Evolutionary conservation across 2,113 vertebrate species (phyloP), one percentile per base, ranked within the genome.

Genomic region (Lepidothrix coronata): DNA sequence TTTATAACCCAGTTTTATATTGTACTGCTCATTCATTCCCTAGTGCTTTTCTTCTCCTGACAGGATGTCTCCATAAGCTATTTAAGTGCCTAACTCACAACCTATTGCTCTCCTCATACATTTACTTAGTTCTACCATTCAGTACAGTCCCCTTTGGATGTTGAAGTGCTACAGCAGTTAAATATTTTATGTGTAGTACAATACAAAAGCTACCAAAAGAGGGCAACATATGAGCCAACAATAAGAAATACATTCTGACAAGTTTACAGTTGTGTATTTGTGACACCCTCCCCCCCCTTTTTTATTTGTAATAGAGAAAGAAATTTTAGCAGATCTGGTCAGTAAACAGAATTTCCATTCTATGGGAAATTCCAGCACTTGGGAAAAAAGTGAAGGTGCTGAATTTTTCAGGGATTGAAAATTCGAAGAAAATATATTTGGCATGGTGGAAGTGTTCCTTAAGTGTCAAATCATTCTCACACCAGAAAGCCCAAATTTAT

Each of bases 161-260:
- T 30, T 31, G 67, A 83, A 44, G n/a, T 94, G 82, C 82, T 96
- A 88, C 57, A 84, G 93, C 83, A 84, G 62, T 77, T 91, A 71
- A 86, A 39, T 18, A 92, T 96, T 91, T 90, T 85, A 85, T 92
- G 88, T 89, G 85, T 37, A 96, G 95, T 95, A 96, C 85, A 96
- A 85, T 90, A 97, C 95, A 96, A 96, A 97, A 97, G 95, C 95
- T 88, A 96, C 95, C 95, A 96, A 94, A 96, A 97, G 95, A 96
- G 95, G 95, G 95, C 96, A 96, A 96, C 57, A 97, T 95, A 96
- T 93, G 95, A 96, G 95, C 95, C 96, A 95, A 96, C 92, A 96
- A 95, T 96, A 95, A 96, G 92, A 96, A 96, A 92, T 72, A 83
- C 74, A 96, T 94, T 89, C 79, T 57, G 61, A 94, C 73, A 83